Conservation (phyloP, 2,797 vertebrate genomes). For the Sarcophilus harrisii region DNA sequence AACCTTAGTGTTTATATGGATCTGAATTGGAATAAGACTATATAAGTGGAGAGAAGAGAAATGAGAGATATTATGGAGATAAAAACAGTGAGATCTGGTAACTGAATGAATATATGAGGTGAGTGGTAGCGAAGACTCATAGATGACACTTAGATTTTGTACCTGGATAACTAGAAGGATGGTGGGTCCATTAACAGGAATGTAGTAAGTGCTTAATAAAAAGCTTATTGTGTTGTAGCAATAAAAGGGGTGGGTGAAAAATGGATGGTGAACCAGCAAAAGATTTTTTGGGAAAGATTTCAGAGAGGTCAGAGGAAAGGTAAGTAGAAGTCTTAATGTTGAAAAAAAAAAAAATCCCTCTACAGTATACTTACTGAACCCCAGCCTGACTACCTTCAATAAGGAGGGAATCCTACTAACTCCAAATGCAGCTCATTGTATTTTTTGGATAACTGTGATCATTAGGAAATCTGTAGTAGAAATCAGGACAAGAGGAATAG, state of each 20-base stretch:
- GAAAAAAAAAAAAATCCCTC: too few species aligned
- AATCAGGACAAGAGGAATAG: background rate
- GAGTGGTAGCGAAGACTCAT: background rate
- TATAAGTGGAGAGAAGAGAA: background rate
- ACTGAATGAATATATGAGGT: background rate
- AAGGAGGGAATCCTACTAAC: too few species aligned
- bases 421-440: too few species aligned
- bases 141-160: background rate
- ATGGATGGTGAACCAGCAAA: background rate
- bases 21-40: background rate
- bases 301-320: background rate
- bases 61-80: background rate
- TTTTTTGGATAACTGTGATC: too few species aligned
- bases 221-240: background rate
- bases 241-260: background rate
- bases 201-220: background rate
- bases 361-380: too few species aligned
- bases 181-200: background rate
- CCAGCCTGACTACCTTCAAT: too few species aligned
- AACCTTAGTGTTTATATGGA: background rate
- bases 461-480: background rate
- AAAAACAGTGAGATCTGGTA: background rate
- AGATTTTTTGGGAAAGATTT: background rate
- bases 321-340: background rate
- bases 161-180: background rate